Percentiles rank a stretch among this genome's conserved stretches.
phyloP scores from a whole-genome alignment of 2,888 invertebrate species.

The Drosophila melanosoma region DNA sequence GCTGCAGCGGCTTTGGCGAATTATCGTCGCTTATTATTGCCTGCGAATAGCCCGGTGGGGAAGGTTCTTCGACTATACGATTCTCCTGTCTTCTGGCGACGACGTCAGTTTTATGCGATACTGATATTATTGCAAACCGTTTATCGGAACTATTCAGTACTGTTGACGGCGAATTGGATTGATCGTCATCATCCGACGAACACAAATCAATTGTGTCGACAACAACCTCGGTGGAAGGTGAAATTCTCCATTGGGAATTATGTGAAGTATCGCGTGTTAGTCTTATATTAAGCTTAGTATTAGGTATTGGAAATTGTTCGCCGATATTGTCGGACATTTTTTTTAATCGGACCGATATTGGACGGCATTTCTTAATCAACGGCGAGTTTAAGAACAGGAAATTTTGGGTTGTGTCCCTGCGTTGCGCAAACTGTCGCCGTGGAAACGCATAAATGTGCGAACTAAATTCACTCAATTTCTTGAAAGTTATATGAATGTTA shows the following conservation, averaged over 20 bases:
- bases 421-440: slow-evolving; percentile 82
- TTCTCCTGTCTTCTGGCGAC: slow-evolving; percentile 37
- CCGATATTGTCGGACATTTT: slow-evolving; percentile 80
- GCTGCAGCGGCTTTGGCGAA: slow-evolving; percentile 80
- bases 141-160: slow-evolving; percentile 39
- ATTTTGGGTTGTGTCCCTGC: slow-evolving; percentile 79
- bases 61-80: slow-evolving; percentile 17
- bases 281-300: slow-evolving; percentile 82
- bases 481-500: slow-evolving; percentile 81
- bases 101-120: slow-evolving; percentile 44
- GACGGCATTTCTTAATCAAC: slow-evolving; percentile 84
- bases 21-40: slow-evolving; percentile 45
- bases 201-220: slow-evolving; percentile 89
- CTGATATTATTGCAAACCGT: slow-evolving; percentile 45
- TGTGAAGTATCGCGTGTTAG: slow-evolving; percentile 82
- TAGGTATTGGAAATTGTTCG: slow-evolving; percentile 62
- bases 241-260: slow-evolving; percentile 83
- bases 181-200: slow-evolving; percentile 88
- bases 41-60: slow-evolving; percentile 37
- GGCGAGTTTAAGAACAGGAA: slow-evolving; percentile 83
- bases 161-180: slow-evolving; percentile 26
- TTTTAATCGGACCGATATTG: slow-evolving; percentile 83
- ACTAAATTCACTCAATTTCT: slow-evolving; percentile 80
- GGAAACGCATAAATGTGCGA: slow-evolving; percentile 83
- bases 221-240: slow-evolving; percentile 83